Conservation (phyloP, 1,140 invertebrate genomes). For the Hypsibius dujardini region DNA sequence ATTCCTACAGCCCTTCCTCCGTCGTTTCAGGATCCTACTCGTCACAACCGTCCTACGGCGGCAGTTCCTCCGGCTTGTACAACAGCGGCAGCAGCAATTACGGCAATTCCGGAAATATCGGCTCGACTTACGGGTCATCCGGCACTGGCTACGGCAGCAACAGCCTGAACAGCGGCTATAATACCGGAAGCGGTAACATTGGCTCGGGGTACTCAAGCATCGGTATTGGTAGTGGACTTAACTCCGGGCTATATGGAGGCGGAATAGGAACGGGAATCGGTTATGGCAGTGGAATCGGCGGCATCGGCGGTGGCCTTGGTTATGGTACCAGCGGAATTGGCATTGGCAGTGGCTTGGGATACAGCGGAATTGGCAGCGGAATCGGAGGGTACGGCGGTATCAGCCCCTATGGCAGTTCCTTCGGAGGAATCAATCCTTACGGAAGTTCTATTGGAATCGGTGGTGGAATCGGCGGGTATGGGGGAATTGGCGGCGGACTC, state of each 20-base stretch:
- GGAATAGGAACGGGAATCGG: not conserved
- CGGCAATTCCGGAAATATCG: not conserved
- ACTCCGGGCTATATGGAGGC: not conserved
- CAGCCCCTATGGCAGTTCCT: not conserved
- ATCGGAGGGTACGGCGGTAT: not conserved
- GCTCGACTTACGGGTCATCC: not conserved
- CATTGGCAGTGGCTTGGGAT: not conserved
- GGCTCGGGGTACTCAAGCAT: not conserved
- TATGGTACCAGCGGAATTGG: not conserved
- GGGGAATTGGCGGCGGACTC: not conserved
- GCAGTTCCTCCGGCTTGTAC: not conserved
- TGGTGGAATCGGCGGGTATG: not conserved
- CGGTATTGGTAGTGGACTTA: not conserved
- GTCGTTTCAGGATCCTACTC: not conserved
- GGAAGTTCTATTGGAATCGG: not conserved
- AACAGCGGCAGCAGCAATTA: not conserved
- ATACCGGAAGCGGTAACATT: not conserved
- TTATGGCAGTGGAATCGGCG: not conserved
- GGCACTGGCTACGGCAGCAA: not conserved
- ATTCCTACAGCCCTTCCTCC: not conserved
- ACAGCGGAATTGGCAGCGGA: not conserved
- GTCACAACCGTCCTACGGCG: not conserved
- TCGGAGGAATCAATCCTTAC: not conserved
- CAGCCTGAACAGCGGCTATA: not conserved
- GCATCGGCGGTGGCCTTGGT: not conserved